Conservation (phyloP, 1,140 invertebrate species). For the Cephus cinctus region DNA sequence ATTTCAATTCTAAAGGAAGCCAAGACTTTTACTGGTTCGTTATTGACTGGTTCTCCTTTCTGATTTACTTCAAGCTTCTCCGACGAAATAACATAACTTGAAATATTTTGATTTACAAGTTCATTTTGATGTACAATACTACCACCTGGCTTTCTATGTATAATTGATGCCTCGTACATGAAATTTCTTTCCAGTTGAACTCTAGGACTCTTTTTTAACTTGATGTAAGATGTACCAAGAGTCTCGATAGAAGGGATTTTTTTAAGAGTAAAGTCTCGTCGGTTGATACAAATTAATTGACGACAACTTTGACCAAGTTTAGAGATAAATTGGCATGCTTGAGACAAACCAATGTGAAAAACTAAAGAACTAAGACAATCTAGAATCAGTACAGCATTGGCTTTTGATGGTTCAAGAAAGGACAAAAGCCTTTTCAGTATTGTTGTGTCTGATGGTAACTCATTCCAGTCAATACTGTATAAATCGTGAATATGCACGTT, state of each 20-base stretch:
- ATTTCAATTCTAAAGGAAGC: slow-evolving; percentile 48
- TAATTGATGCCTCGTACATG: slow-evolving; percentile 29
- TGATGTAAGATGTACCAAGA: slow-evolving; percentile 42
- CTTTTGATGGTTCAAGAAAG: no score
- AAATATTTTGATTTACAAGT: slow-evolving; percentile 33
- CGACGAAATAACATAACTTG: slow-evolving; percentile 29
- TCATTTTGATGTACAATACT: slow-evolving; percentile 33
- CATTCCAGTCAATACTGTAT: no score
- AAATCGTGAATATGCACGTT: slow-evolving; percentile 43
- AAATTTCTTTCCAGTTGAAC: slow-evolving; percentile 23
- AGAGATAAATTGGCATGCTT: slow-evolving; percentile 37
- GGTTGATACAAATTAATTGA: slow-evolving; percentile 46
- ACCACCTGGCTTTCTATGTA: slow-evolving; percentile 35
- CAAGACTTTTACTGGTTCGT: slow-evolving; percentile 23
- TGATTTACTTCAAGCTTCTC: slow-evolving; percentile 17
- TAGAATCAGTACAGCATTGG: no score
- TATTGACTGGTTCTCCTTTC: slow-evolving; percentile 14
- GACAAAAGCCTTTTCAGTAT: no score
- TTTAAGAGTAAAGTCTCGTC: slow-evolving; percentile 31
- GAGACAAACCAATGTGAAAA: slow-evolving; percentile 33
- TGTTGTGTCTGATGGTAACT: no score
- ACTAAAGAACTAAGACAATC: slow-evolving; percentile 45
- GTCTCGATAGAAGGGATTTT: slow-evolving; percentile 45
- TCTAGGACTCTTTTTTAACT: slow-evolving; percentile 26
- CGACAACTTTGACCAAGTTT: slow-evolving; percentile 32